A percentile compares a stretch with the other conserved stretches of the same genome.
These are phyloP conservation scores for Sardina pilchardus DNA, from an alignment of 2,113 vertebrate species.

Conservation along the genomic window DNA sequence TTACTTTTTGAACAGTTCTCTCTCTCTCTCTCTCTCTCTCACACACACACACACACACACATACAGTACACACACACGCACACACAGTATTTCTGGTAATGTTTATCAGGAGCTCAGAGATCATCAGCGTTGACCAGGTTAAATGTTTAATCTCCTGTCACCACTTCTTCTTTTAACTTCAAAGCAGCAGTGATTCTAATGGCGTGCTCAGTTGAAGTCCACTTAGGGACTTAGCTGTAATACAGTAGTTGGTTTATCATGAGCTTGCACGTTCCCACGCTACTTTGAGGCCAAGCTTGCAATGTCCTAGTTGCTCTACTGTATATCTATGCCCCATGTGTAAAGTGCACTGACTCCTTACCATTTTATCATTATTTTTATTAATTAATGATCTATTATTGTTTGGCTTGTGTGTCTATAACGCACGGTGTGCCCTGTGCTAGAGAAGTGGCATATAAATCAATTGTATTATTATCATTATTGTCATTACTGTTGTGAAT, in stretches of 20 bases:
- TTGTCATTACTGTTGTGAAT: not conserved
- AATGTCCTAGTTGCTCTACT: not conserved
- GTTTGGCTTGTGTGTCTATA: no score
- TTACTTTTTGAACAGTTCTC: not conserved
- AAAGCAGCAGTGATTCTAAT: not conserved
- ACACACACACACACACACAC: not conserved
- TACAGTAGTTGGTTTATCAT: conserved; percentile 12
- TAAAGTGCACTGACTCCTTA: not conserved
- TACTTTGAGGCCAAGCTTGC: not conserved
- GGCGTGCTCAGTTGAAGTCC: not conserved
- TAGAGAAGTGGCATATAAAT: no score
- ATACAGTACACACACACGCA: not conserved
- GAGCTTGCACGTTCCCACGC: conserved; percentile 12
- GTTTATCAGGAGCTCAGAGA: not conserved
- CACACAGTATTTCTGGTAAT: not conserved
- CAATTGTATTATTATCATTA: no score
- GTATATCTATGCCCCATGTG: not conserved
- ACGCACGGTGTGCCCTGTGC: no score
- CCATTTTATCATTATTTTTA: not conserved
- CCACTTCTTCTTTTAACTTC: not conserved
- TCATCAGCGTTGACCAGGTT: not conserved
- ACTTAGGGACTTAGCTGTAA: not conserved
- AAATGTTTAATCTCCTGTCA: not conserved
- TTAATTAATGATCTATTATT: no score
- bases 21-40: not conserved